Base-by-base conservation (phyloP, 1,140 invertebrate species). In the Drosophila elegans region DNA sequence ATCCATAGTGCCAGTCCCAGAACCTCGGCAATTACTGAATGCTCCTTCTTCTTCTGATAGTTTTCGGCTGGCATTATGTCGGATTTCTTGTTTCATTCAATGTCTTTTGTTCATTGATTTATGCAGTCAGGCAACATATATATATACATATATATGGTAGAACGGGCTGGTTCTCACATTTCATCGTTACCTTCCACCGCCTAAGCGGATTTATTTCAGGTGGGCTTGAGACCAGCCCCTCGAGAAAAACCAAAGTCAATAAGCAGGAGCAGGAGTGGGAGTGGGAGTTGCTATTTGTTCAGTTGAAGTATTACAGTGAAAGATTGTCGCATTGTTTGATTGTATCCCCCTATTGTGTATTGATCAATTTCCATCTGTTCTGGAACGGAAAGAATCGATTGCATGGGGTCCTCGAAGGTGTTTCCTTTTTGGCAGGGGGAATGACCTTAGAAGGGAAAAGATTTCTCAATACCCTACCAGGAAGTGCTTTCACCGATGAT, bases 121-220 rank as follows among this genome's bases (percentile, higher is more conserved):
- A 88, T 89, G 80, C 63, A 80, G 80, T 80, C 73, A 81, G 53
- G 32, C 21, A 71, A 42, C 21, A 36, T 36, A 16, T 45, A 13
- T 34, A 21, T 21, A 21, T 21, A 21, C 1, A 21, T 21, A 21
- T 21, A 21, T 21, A 21, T 21, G 16, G 16, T 21, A 16, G 3
- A 16, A 11, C 34, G 39, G 55, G 41, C 11, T 66, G 44, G 42
- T 56, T 69, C 64, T 71, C 64, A 71, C 51, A 57, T 49, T 69
- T 71, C 36, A n/a, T 11, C n/a, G 10, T 6, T 32, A 32, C 29
- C 29, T 48, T 49, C 36, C 63, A 29, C 44, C 51, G 27, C 38
- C 51, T 89, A 88, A 89, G 80, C 80, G 84, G 84, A 88, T 88
- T 88, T 89, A 72, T 74, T 74, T 74, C 16, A 56, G 62, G 84